Evolutionary conservation across 2,113 vertebrate genomes (phyloP), one percentile per base, ranked within the genome.

Genomic region (Corvus hawaiiensis): DNA sequence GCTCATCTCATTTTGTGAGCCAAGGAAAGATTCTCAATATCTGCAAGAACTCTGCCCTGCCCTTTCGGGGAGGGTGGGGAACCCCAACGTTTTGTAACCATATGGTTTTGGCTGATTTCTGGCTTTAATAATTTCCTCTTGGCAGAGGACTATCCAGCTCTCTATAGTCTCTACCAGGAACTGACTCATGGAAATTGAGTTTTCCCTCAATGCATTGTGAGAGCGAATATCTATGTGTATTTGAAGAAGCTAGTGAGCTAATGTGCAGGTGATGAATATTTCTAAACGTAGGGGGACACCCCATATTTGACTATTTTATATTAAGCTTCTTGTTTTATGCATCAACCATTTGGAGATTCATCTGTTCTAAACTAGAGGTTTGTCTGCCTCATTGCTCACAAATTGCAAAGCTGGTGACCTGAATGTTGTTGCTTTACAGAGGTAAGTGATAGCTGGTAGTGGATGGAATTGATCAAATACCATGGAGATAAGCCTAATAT

Each of bases 131-230:
- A 44, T 93, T 93, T 93, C 80, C 69, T 86, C 58, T 82, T 92
- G 64, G 88, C 61, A 74, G 56, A 84, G 24, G 61, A 56, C 51
- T 77, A 56, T 58, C 46, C 58, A 56, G 41, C 28, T 56, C 28
- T 77, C 68, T 66, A 6, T 79, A 56, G 27, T 84, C 9, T 78
- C 64, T 54, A 73, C 78, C 11, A 46, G 78, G n/a, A 89, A 52
- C 63, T 89, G 81, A 93, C 58, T 96, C 48, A 71, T 33, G 48
- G 75, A 91, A 93, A 78, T 74, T 18, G 72, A 95, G 89, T 84
- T 94, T 93, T 94, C 52, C 63, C 64, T 88, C 2, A 1, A 44
- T 56, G n/a, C 3, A 3, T 16, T 71, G 61, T 44, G 52, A 71
- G 15, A 81, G 11, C 0, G 0, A 83, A 9, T 84, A 73, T 86